Base-by-base conservation (phyloP, 2,888 invertebrate genomes). In the Rhaphigaster nebulosa region DNA sequence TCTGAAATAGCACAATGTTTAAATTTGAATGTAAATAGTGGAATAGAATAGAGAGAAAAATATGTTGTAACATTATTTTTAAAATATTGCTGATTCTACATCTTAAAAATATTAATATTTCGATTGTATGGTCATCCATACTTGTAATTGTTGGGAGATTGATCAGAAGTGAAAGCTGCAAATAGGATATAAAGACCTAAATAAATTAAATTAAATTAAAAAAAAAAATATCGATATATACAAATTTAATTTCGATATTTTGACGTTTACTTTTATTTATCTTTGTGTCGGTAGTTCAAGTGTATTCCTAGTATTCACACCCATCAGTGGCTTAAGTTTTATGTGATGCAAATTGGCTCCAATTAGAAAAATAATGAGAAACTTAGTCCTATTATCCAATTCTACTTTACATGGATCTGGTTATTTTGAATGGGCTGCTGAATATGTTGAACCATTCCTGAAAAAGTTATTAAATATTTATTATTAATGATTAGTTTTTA, bases 321-420 rank as follows among this genome's bases (percentile, higher is more conserved):
- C 70, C 70, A 76, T 20, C 15, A 29, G 34, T 23, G 20, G 15
- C 23, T 65, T 4, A 76, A 76, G 6, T 20, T 76, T 38, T 20
- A 38, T 76, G 29, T 38, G 34, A 0, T 23, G 34, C n/a, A 26
- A 26, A n/a, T 50, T 13, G 15, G 84, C 50, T 10, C 6, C 26
- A 26, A 26, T 26, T n/a, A 45, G 1, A 45, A 91, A 87, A 84
- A n/a, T n/a, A n/a, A 91, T 91, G 94, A 93, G 95, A 92, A 95
- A 96, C 93, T 94, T 96, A 60, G 93, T 97, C 88, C 93, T 97
- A 91, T 93, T 97, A 34, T 97, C 97, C 8, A 96, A 96, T 26
- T 97, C 97, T 0, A 95, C 95, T 92, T 95, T 96, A 84, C 95
- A 96, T 93, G 96, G 96, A 38, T 95, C 94, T 93, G 95, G 95